Base-by-base conservation (phyloP, 2,797 vertebrate genomes). In the Myotis daubentonii region DNA sequence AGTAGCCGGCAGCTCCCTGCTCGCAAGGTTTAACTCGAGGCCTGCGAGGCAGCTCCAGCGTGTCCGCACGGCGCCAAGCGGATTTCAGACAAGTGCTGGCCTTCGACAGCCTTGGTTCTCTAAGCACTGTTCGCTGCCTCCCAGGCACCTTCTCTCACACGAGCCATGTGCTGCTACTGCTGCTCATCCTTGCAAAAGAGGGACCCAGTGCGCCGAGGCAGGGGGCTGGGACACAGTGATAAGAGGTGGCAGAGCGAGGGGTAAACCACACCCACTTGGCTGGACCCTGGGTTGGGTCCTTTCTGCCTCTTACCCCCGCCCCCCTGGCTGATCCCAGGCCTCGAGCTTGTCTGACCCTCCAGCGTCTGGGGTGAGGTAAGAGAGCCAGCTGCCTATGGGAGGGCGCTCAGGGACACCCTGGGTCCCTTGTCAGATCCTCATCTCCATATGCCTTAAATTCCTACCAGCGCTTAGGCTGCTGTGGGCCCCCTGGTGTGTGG, bases 21-120 rank as follows among this genome's bases (percentile, higher is more conserved):
- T 23, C 79, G 16, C 8, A 28, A 30, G 55, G 10, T 17, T 68
- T 19, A 10, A 19, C 20, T 13, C 0, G 20, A 72, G 20, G 12
- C 47, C 68, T n/a, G 1, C 0, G 9, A 68, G 83, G 60, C 30
- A 28, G 44, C 19, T 5, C 1, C 7, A 5, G 28, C 6, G 22
- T 5, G 47, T 38, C 60, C 53, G 33, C 25, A 8, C 1, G 60
- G 38, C 23, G 3, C 33, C 12, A 6, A 11, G 55, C 13, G 49
- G 72, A 49, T 62, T 51, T 87, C 33, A 80, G 53, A 17, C 22
- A 72, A 17, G 44, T 10, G 79, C 38, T 7, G 85, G 44, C 49
- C 70, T 51, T 53, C 9, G 1, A 2, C 5, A 8, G 74, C 38
- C 55, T 6, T 49, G 22, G 70, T 3, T 9, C 5, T 76, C 44